Conservation (phyloP, 2,888 invertebrate genomes). For the Drosophila leonis region DNA sequence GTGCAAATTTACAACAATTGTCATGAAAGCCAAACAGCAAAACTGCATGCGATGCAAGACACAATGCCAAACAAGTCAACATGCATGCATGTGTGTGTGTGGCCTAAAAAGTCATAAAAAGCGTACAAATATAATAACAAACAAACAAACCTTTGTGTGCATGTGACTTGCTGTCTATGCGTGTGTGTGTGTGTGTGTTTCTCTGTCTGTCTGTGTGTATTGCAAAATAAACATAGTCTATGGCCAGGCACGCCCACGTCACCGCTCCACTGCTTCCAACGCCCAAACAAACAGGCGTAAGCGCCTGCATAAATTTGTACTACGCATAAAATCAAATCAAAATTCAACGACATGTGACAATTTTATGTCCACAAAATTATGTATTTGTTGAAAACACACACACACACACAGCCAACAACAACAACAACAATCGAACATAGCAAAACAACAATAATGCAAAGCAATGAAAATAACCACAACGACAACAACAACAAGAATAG, state of each 20-base stretch:
- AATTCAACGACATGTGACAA: conserved; percentile 82
- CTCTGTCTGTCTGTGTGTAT: conserved; percentile 14
- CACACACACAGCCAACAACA: conserved; percentile 66
- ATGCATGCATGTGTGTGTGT: conserved; percentile 33
- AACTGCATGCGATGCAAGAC: conserved; percentile 64
- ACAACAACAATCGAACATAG: conserved; percentile 59
- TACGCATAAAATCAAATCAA: conserved; percentile 81
- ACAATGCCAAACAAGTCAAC: conserved; percentile 39
- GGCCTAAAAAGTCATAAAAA: conserved; percentile 68
- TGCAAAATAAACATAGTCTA: conserved; percentile 36
- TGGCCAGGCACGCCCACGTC: conserved; percentile 37
- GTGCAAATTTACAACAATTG: conserved; percentile 76
- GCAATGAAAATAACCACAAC: conserved; percentile 78
- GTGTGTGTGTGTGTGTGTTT: conserved; percentile 17
- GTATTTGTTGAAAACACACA: conserved; percentile 80
- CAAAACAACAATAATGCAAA: conserved; percentile 72
- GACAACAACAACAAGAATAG: conserved; percentile 49
- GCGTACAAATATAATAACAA: conserved; percentile 56
- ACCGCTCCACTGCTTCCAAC: conserved; percentile 4
- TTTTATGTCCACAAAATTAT: conserved; percentile 81
- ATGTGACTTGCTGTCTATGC: conserved; percentile 2
- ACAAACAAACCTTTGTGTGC: conserved; percentile 40
- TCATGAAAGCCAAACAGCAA: conserved; percentile 63
- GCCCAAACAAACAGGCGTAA: conserved; percentile 50
- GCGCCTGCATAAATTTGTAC: conserved; percentile 76